A percentile compares a stretch with the other conserved stretches of the same genome.
Evolutionary conservation across 2,797 vertebrate species (phyloP).

Genomic region (Melanotaenia nigrans): DNA sequence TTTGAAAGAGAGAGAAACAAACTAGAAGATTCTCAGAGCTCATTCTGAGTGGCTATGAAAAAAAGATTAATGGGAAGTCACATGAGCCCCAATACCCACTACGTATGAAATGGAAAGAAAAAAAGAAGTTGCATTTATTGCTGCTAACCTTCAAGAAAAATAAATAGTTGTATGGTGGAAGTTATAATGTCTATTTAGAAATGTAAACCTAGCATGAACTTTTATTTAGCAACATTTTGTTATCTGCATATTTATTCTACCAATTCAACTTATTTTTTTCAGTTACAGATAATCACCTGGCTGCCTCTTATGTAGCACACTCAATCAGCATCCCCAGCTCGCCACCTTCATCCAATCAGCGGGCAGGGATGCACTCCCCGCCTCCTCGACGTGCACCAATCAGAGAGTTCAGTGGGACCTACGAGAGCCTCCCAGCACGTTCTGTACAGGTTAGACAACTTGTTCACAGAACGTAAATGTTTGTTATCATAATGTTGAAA

Average conservation of each 20-base stretch:
- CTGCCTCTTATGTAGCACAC: conserved; percentile 64
- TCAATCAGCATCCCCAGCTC: conserved; percentile 79
- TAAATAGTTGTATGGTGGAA: conserved; percentile 33
- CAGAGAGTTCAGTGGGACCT: conserved; percentile 89
- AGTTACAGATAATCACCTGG: conserved; percentile 71
- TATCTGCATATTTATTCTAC: background rate
- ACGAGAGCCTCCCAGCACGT: conserved; percentile 90
- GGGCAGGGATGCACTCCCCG: conserved; percentile 93
- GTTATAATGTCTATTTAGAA: conserved; percentile 13
- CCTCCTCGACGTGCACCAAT: conserved; percentile 86
- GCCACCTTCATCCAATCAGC: conserved; percentile 71
- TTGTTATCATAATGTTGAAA: background rate
- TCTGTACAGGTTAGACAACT: conserved; percentile 85
- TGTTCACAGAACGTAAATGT: background rate
- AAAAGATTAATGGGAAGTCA: conserved; percentile 21
- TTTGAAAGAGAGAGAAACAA: conserved; percentile 16
- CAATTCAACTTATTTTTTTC: conserved; percentile 2
- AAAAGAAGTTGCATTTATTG: background rate
- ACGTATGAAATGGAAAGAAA: conserved; percentile 17
- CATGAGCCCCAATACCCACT: conserved; percentile 11
- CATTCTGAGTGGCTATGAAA: conserved; percentile 18
- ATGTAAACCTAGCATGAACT: conserved; percentile 13
- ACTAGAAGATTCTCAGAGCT: conserved; percentile 8
- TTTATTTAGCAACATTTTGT: conserved; percentile 6
- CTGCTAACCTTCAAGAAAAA: conserved; percentile 12